Percentiles rank a stretch among this genome's conserved stretches.
phyloP scores from a whole-genome alignment of 1,140 invertebrate genomes.

The Heterodera schachtii region DNA sequence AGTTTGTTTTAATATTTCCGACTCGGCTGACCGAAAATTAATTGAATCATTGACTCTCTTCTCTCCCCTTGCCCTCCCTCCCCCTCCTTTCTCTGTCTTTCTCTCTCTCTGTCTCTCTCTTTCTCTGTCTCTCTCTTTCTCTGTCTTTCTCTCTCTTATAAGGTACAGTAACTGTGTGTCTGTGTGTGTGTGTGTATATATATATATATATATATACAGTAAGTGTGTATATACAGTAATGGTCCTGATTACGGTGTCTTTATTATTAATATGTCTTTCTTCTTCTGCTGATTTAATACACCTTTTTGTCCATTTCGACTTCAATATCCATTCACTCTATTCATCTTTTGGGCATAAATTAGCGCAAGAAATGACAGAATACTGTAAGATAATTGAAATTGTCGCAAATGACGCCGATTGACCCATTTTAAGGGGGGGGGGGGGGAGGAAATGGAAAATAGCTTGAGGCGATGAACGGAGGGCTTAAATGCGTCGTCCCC shows the following conservation, averaged over 20 bases:
- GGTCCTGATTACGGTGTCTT: too few species aligned
- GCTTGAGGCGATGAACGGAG: constrained; percentile 1
- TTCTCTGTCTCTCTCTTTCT: too few species aligned
- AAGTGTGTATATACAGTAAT: too few species aligned
- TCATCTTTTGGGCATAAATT: constrained; percentile 9
- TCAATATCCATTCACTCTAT: neutral
- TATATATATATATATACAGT: too few species aligned
- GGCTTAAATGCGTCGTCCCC: constrained; percentile 4
- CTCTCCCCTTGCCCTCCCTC: neutral
- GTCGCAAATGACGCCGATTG: constrained; percentile 12
- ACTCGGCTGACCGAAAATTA: neutral
- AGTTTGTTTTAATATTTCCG: neutral
- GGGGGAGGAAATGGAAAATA: neutral
- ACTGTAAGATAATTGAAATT: constrained; percentile 14
- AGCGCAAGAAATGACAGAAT: neutral
- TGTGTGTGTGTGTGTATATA: too few species aligned
- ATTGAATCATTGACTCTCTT: neutral
- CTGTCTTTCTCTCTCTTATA: too few species aligned
- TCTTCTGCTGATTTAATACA: neutral
- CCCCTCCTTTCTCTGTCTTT: neutral
- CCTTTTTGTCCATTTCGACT: neutral
- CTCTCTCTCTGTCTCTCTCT: neutral
- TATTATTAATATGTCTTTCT: neutral
- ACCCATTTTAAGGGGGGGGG: constrained; percentile 8
- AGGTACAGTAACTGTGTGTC: too few species aligned